Conservation (phyloP, 2,113 vertebrate species). For the Oncorhynchus keta region DNA sequence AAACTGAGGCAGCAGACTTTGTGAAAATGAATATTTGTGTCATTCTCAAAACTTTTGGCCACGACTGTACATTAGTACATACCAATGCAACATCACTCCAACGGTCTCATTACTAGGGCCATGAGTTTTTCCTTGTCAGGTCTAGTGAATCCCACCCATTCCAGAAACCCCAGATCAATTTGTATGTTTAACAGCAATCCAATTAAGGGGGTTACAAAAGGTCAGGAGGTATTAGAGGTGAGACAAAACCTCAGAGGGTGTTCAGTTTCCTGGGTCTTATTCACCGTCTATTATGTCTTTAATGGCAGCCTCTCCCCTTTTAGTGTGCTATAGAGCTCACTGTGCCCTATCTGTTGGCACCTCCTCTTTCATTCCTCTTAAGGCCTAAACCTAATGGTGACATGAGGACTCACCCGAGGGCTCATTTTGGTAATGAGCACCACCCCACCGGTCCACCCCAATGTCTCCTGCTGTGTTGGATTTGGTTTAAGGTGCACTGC, state of each 20-base stretch:
- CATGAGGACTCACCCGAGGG: slow-evolving; percentile 55
- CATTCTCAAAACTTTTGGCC: too few species aligned
- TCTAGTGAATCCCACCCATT: neutral
- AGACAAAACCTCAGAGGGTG: slow-evolving; percentile 59
- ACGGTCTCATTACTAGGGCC: too few species aligned
- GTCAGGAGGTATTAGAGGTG: slow-evolving; percentile 55
- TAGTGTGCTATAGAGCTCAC: slow-evolving; percentile 64
- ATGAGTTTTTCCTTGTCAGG: too few species aligned
- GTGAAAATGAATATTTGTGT: too few species aligned
- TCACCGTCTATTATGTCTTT: slow-evolving; percentile 52
- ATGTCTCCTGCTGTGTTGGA: slow-evolving; percentile 36
- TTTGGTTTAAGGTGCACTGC: slow-evolving; percentile 36
- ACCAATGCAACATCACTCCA: too few species aligned
- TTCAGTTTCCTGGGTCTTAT: slow-evolving; percentile 42
- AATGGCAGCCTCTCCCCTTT: slow-evolving; percentile 48
- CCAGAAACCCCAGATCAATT: neutral
- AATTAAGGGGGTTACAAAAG: slow-evolving; percentile 28
- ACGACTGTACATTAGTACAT: too few species aligned
- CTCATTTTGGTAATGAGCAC: slow-evolving; percentile 53
- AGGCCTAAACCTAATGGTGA: slow-evolving; percentile 54
- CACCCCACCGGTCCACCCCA: neutral
- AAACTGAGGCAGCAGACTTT: too few species aligned
- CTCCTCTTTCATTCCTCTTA: slow-evolving; percentile 54
- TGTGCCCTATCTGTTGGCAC: slow-evolving; percentile 56
- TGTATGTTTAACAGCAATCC: neutral